Base-by-base conservation (phyloP, 30 jellyfish, hydroid and myxozoan genomes). In the Turritopsis rubra region DNA sequence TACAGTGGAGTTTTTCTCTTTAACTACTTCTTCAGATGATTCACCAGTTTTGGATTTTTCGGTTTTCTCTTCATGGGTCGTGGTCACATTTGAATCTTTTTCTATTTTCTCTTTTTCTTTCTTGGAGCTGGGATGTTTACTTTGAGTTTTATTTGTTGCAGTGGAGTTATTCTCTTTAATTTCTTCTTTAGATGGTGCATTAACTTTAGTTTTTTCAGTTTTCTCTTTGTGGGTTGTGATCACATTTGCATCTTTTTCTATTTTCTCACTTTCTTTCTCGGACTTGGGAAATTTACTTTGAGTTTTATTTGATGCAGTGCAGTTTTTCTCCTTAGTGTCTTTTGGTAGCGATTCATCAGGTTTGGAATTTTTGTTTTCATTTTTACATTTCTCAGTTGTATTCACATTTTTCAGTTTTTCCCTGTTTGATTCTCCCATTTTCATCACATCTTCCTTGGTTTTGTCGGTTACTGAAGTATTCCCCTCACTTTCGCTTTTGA, bases 161-260 rank as follows among this genome's bases (percentile, higher is more conserved):
- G 88, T 81, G 85, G 82, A 53, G 75, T 92, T 91, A 16, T 81
- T 88, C 21, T 88, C 88, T 18, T 88, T 93, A 75, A 81, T 77
- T 73, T 86, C 88, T 31, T 83, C 83, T 25, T 86, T 86, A 17
- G 90, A 81, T 18, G 81, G 60, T 13, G 81, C 97, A 1, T 81
- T 83, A 16, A 88, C 83, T 68, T 90, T 89, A 72, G 80, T 72
- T 25, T 72, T 0, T 21, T 72, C 80, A 18, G 30, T 72, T 72
- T 72, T 72, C 0, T 25, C 80, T 19, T 23, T 72, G 21, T 0
- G 30, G 30, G 21, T 72, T 18, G 21, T 72, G 80, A 25, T 0
- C 28, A 19, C 24, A 18, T 72, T 25, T 19, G 21, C 80, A 25
- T 19, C 30, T 72, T 72, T 72, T 72, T 21, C 30, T n/a, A 19